Conservation (phyloP, 2,797 vertebrate species). For the Distichodus sexfasciatus region DNA sequence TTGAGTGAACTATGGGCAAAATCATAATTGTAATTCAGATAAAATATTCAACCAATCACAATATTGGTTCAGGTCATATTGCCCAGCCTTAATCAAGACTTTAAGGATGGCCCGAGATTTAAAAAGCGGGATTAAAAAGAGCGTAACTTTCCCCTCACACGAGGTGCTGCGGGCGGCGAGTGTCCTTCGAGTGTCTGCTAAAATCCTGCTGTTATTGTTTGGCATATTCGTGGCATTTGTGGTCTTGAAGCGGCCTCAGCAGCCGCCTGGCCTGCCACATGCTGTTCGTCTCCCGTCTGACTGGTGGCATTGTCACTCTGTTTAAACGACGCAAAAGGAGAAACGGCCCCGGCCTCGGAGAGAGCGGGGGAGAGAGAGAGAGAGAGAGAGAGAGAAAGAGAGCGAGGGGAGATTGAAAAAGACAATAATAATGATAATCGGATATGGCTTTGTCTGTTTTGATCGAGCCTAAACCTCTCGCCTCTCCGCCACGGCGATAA, state of each 20-base stretch:
- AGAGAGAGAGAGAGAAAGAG: not conserved
- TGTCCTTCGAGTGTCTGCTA: conserved; percentile 48
- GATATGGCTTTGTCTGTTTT: conserved; percentile 76
- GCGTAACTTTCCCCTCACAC: too few relatives aligned
- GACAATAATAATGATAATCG: conserved; percentile 78
- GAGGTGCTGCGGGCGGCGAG: conserved; percentile 8
- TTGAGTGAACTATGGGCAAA: too few relatives aligned
- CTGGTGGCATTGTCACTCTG: conserved; percentile 67
- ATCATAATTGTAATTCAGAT: too few relatives aligned
- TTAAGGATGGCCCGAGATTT: too few relatives aligned
- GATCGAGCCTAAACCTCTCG: conserved; percentile 66
- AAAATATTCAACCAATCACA: too few relatives aligned
- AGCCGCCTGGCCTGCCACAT: conserved; percentile 60
- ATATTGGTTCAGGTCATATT: too few relatives aligned
- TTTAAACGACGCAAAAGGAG: conserved; percentile 41
- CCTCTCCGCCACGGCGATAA: conserved; percentile 62
- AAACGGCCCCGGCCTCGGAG: not conserved
- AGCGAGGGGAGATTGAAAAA: conserved; percentile 46
- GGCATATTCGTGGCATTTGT: conserved; percentile 49
- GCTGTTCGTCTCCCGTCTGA: conserved; percentile 57
- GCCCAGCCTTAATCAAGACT: too few relatives aligned
- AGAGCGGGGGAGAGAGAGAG: not conserved
- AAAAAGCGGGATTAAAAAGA: too few relatives aligned
- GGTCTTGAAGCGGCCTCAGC: conserved; percentile 47
- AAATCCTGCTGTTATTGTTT: conserved; percentile 48